A percentile compares a stretch with the other conserved stretches of the same genome.
Conservation (phyloP, 2,797 vertebrate genomes). For the Iguana delicatissima region DNA sequence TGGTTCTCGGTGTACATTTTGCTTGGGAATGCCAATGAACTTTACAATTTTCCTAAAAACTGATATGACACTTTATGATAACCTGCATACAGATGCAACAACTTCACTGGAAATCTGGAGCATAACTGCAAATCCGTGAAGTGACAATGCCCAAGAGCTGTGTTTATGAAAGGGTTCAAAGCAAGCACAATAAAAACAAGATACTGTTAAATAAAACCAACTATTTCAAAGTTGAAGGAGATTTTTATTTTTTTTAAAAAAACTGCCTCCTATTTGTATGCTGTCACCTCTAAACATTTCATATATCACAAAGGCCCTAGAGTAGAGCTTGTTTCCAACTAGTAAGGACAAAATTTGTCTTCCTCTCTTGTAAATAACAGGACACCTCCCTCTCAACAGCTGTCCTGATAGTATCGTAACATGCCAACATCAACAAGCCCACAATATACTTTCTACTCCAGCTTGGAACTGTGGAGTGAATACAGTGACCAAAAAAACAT, state of each 20-base stretch:
- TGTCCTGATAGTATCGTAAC: neutral
- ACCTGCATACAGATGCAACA: neutral
- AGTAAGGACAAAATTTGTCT: neutral
- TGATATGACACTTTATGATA: neutral
- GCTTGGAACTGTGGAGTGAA: neutral
- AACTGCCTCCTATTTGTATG: constrained; percentile 11
- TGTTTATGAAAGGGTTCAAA: neutral
- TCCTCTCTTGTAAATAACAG: neutral
- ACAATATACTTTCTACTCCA: constrained; percentile 15
- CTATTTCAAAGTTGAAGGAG: constrained; percentile 50
- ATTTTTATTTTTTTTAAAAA: constrained; percentile 41
- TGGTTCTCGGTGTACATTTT: neutral
- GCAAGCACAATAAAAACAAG: neutral
- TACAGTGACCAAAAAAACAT: constrained; percentile 5
- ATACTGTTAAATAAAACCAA: neutral
- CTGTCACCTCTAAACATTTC: neutral
- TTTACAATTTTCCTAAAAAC: neutral
- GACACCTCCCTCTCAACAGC: constrained; percentile 27
- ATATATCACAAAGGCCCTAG: constrained; percentile 35
- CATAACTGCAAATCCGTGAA: neutral
- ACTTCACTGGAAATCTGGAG: neutral
- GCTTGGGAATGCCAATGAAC: neutral
- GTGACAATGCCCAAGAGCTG: neutral
- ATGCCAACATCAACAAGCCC: constrained; percentile 1
- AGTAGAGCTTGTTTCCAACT: constrained; percentile 7